Conservation (phyloP, 2,888 invertebrate species). For the Stenoptilia bipunctidactyla region DNA sequence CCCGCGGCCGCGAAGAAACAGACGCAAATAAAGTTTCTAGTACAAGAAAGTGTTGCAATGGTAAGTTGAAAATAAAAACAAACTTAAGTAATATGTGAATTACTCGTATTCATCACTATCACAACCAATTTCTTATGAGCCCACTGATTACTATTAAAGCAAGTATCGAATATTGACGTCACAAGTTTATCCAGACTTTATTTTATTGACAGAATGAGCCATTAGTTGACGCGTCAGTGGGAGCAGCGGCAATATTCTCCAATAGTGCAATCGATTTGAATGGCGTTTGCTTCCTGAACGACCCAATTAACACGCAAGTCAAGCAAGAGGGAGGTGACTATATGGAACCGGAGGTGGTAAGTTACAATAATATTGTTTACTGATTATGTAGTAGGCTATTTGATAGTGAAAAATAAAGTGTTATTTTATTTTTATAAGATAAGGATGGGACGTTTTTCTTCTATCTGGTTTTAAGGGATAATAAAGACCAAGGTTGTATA, state of each 20-base stretch:
- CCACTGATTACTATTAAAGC: no score
- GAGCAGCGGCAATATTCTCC: constrained; percentile 84
- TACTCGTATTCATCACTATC: neutral
- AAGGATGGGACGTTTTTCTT: no score
- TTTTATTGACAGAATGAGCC: constrained; percentile 36
- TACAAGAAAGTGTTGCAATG: constrained; percentile 44
- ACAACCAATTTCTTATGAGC: no score
- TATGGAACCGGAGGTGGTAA: constrained; percentile 46
- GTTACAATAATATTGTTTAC: no score
- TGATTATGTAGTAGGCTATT: no score
- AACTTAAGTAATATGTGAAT: no score
- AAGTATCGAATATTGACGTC: no score
- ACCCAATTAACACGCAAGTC: constrained; percentile 70
- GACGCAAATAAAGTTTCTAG: constrained; percentile 42
- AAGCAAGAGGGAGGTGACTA: constrained; percentile 51
- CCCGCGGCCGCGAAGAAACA: constrained; percentile 35
- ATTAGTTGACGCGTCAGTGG: constrained; percentile 71
- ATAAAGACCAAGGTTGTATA: no score
- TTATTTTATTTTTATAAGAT: no score
- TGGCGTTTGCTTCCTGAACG: constrained; percentile 85
- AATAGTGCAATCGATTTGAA: constrained; percentile 89
- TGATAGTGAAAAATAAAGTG: no score
- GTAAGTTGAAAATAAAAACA: no score
- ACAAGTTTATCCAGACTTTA: constrained; percentile 2
- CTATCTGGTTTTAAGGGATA: no score